These are phyloP conservation scores for Polymixis flavicincta DNA, from an alignment of 2,888 invertebrate genomes.

Conservation along the genomic window DNA sequence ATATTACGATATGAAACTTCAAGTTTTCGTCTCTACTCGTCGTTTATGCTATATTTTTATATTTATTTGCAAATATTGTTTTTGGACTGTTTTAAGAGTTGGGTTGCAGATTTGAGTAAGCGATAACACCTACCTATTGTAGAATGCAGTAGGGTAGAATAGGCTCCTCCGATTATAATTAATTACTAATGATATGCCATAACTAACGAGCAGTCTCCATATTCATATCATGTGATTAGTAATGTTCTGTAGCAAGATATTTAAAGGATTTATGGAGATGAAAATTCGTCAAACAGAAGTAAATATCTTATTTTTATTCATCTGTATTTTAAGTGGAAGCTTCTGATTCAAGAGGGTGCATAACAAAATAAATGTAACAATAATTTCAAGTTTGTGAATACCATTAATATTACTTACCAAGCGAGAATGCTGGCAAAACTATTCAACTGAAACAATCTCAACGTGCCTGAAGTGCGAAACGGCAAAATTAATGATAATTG, in stretches of 20 bases:
- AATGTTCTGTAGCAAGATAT: neutral
- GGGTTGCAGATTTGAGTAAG: neutral
- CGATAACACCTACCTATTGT: neutral
- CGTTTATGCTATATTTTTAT: constrained; percentile 27
- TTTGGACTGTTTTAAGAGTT: neutral
- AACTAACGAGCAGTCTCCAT: constrained; percentile 15
- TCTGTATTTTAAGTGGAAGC: neutral
- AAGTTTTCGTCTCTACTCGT: constrained; percentile 43
- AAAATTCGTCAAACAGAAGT: too few relatives aligned
- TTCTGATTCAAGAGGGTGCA: neutral
- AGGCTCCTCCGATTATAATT: neutral
- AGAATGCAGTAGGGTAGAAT: neutral
- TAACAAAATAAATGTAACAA: constrained; percentile 5
- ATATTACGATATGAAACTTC: constrained; percentile 60
- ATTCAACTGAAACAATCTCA: constrained; percentile 41
- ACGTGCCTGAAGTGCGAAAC: constrained; percentile 51
- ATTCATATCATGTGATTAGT: constrained; percentile 9
- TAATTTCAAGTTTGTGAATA: constrained; percentile 20
- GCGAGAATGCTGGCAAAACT: constrained; percentile 28
- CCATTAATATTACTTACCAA: constrained; percentile 11
- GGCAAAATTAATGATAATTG: constrained; percentile 67
- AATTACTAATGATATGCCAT: constrained; percentile 27
- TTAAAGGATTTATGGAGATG: neutral
- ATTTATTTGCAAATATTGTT: constrained; percentile 13
- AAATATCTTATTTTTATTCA: neutral